Base-by-base conservation (phyloP, 2,888 invertebrate genomes). In the Timandra comae region DNA sequence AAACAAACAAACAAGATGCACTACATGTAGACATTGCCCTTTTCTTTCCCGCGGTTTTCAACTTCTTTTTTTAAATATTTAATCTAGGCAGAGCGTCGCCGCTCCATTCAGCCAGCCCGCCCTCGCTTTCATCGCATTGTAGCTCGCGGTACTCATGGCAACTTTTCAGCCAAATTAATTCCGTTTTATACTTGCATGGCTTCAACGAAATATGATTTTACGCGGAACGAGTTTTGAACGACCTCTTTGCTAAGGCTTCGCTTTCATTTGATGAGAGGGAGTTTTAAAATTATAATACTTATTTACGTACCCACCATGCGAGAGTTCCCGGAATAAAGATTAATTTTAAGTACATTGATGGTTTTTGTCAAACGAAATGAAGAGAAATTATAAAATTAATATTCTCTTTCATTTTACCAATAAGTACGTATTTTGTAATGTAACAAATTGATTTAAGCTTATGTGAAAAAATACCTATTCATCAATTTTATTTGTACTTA, bases 151-250 rank as follows among this genome's bases (percentile, higher is more conserved):
- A 56, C 56, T 56, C 58, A 56, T 56, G 51, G 59, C 60, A 76
- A 79, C 78, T 78, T 81, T 79, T 68, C 80, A 76, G 78, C 71
- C 72, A 73, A 79, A 81, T 81, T 82, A 80, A 82, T 78, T 78
- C 65, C 68, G 65, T 70, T 70, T 56, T 57, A 64, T 70, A 70
- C 64, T 76, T 71, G 54, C 63, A 66, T 63, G 79, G 80, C 70
- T 74, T 80, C 77, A 52, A 61, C 67, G 74, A 70, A 79, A 78
- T 79, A 75, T 78, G 66, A 81, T 81, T 76, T 77, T 72, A 60
- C 68, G 54, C 60, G 56, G 58, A 44, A 55, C 49, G 68, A 69
- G 59, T 67, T 68, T 59, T 61, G 53, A 69, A 68, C 59, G 63
- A 65, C 57, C 70, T 63, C 59, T 61, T 59, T 60, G 53, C 39